Evolutionary conservation across 2,797 vertebrate genomes (phyloP).

Genomic region (Poeciliopsis infans): DNA sequence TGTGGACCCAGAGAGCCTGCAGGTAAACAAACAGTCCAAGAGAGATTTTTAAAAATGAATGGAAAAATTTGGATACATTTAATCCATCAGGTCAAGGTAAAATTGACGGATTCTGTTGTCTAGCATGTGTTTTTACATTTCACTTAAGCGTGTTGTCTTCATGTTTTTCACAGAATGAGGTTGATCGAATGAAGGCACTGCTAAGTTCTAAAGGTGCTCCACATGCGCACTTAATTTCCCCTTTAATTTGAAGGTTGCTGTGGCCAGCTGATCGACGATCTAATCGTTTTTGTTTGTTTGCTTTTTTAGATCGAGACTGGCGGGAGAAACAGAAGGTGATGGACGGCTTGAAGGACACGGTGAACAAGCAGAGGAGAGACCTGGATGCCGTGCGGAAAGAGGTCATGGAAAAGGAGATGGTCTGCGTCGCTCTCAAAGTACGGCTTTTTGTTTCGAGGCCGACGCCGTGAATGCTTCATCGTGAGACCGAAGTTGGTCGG

Average conservation of each 20-base stretch:
- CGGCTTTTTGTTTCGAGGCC: neutral
- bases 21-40: constrained; percentile 77
- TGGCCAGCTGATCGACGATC: neutral
- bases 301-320: constrained; percentile 86
- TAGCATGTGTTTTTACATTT: neutral
- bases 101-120: neutral
- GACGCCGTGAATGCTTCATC: neutral
- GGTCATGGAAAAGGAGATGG: constrained; percentile 86
- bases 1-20: constrained; percentile 88
- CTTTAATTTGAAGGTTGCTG: neutral
- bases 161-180: constrained; percentile 86
- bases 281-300: constrained; percentile 20
- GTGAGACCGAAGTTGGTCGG: neutral
- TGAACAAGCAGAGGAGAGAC: constrained; percentile 87
- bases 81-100: neutral
- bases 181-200: constrained; percentile 84
- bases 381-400: constrained; percentile 85
- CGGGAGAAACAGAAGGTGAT: constrained; percentile 84
- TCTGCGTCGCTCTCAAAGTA: constrained; percentile 91
- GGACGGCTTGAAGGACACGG: constrained; percentile 83
- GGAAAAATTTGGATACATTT: no score
- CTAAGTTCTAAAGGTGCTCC: constrained; percentile 88
- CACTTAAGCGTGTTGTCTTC: neutral
- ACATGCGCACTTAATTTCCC: neutral
- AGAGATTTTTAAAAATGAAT: neutral